Evolutionary conservation across 2,797 vertebrate genomes (phyloP).

Genomic region (Coilia nasus): DNA sequence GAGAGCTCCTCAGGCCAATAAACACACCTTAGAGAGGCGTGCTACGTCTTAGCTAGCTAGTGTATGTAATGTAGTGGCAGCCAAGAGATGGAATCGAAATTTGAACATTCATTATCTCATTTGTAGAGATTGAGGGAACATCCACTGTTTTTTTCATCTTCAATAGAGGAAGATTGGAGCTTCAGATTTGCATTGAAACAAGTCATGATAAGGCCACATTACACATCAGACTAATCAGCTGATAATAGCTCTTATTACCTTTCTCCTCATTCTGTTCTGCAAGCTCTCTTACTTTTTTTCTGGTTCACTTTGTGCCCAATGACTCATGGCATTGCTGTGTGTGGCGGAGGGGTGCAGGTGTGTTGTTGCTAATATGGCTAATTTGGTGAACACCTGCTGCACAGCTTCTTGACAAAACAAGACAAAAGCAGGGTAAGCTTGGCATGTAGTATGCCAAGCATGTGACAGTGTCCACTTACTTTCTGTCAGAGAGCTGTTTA

Average conservation of each 20-base stretch:
- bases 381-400: no score
- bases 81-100: background rate
- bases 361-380: no score
- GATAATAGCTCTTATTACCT: background rate
- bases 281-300: background rate
- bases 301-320: background rate
- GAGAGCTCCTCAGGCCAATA: slow-evolving; percentile 28
- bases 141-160: background rate
- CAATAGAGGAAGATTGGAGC: background rate
- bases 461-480: no score
- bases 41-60: slow-evolving; percentile 26
- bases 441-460: no score
- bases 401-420: no score
- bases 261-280: background rate
- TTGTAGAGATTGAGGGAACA: slow-evolving; percentile 6
- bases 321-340: background rate
- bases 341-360: no score
- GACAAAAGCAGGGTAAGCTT: no score
- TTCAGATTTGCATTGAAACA: background rate
- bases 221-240: background rate
- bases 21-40: slow-evolving; percentile 37
- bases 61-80: slow-evolving; percentile 11
- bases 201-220: background rate
- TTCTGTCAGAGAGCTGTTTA: no score
- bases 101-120: slow-evolving; percentile 21